Conservation (phyloP, 2,797 vertebrate species). For the Sebastes matsubarae region DNA sequence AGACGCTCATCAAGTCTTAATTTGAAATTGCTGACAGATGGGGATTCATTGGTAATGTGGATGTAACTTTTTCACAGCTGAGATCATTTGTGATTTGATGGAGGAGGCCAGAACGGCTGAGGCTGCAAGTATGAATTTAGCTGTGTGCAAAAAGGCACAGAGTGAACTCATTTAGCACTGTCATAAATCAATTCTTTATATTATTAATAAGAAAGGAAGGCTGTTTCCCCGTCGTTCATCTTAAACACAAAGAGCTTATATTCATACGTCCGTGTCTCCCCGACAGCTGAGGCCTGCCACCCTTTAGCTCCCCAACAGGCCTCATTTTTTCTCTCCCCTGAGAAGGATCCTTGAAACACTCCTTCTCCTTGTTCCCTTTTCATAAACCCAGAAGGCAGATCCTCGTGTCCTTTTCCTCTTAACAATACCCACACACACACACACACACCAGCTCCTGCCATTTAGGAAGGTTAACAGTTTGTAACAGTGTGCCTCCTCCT, state of each 20-base stretch:
- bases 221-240: not conserved
- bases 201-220: not conserved
- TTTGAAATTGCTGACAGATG: constrained; percentile 76
- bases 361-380: constrained; percentile 61
- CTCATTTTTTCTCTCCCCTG: constrained; percentile 55
- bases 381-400: constrained; percentile 60
- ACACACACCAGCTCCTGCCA: constrained; percentile 60
- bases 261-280: constrained; percentile 23
- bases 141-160: not conserved
- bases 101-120: not conserved
- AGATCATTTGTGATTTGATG: constrained; percentile 42
- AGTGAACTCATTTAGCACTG: not conserved
- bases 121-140: not conserved
- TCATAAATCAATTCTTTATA: not conserved
- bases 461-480: constrained; percentile 75
- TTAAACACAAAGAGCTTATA: constrained; percentile 34
- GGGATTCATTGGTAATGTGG: constrained; percentile 42
- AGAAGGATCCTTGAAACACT: constrained; percentile 67
- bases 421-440: constrained; percentile 53
- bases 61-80: constrained; percentile 47
- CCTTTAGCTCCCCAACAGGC: constrained; percentile 44
- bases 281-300: constrained; percentile 53
- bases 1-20: constrained; percentile 48
- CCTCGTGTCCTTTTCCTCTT: constrained; percentile 56
- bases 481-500: constrained; percentile 72